Base-by-base conservation (phyloP, 2,888 invertebrate genomes). In the Dasypolia templi region DNA sequence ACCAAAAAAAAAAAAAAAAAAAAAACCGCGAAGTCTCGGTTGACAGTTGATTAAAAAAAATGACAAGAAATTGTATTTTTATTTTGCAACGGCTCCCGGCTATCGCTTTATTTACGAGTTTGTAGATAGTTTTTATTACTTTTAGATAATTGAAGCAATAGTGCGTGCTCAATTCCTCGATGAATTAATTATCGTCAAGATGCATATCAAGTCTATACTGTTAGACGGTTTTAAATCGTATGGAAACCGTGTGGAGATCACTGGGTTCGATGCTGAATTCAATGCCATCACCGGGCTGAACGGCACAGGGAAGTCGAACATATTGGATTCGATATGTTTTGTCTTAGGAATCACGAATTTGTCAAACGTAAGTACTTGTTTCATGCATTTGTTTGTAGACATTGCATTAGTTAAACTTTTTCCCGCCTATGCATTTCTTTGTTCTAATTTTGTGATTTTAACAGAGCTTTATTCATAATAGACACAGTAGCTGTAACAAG, bases 201-300 rank as follows among this genome's bases (percentile, higher is more conserved):
- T 99, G 99, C 97, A 98, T 92, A 98, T 99, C 64, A 99, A 99
- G 93, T 98, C 98, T 2, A 98, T 99, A 87, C 97, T 98, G 51
- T 95, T 99, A 65, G 99, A 99, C 91, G 99, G 99, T 62, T 99
- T 99, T 92, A 99, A 99, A 95, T 99, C 99, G 0, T 99, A 99
- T 90, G 99, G 99, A 0, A 98, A 98, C 86, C 96, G 99, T 85
- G 99, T 99, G 0, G 99, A 99, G 95, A 97, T 99, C 67, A 97
- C 97, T 82, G 98, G 98, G 3, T 99, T 99, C 92, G 99, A 99
- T 95, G 97, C 97, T 0, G 97, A 98, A 93, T 99, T 99, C 92
- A 99, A 99, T 90, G 99, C 99, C 6, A 99, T 99, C 71, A 99
- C 99, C 22, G 99, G 99, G 1, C 95, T 99, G 63, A 99, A 99